Evolutionary conservation across 1,140 invertebrate species (phyloP).

Genomic region (Brachionus paranguensis): DNA sequence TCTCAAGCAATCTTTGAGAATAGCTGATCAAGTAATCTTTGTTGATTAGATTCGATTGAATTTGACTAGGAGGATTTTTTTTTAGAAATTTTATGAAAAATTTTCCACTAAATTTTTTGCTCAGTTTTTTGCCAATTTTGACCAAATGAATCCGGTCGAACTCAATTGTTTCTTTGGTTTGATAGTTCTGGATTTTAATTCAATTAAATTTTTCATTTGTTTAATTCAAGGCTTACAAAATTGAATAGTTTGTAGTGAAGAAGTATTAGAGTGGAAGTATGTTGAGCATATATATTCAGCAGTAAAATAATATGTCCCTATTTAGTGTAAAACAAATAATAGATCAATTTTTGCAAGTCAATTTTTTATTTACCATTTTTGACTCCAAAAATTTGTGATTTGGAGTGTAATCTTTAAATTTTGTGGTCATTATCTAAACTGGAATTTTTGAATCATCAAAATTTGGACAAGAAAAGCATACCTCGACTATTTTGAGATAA

Average conservation of each 20-base stretch:
- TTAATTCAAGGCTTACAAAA: conserved; percentile 1
- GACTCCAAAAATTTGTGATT: conserved; percentile 17
- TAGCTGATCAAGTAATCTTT: conserved; percentile 19
- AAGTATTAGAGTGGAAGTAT: background rate
- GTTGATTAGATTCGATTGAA: background rate
- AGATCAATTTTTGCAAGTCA: background rate
- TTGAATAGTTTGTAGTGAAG: conserved; percentile 33
- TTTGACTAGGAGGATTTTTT: background rate
- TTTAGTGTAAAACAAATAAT: background rate
- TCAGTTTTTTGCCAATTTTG: conserved; percentile 8
- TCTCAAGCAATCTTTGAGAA: conserved; percentile 2
- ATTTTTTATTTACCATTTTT: background rate
- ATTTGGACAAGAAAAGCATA: background rate
- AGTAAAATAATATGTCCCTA: background rate
- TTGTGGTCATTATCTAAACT: background rate
- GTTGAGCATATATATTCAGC: background rate
- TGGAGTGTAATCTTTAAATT: background rate
- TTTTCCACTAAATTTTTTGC: conserved; percentile 23
- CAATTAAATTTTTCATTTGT: background rate
- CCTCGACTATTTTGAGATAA: background rate
- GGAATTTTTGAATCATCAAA: background rate
- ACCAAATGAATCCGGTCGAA: conserved; percentile 30
- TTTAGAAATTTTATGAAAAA: conserved; percentile 22
- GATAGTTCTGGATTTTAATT: conserved; percentile 5
- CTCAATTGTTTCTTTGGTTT: background rate